phyloP scores from a whole-genome alignment of 2,888 invertebrate genomes.

The Pachliopta kotzebuea region DNA sequence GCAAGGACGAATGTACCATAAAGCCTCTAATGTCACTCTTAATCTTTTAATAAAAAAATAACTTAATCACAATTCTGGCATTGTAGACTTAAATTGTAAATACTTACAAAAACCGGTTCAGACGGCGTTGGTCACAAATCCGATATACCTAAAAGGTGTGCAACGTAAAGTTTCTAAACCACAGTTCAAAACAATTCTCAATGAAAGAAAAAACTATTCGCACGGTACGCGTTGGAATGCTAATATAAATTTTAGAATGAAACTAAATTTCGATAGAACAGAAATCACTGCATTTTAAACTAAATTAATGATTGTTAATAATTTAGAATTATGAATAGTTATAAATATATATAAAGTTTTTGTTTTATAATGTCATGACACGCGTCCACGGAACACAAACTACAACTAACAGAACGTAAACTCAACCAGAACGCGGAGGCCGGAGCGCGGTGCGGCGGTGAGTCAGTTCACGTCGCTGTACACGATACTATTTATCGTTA shows the following conservation, averaged over 20 bases:
- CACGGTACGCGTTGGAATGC: constrained; percentile 12
- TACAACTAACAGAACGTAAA: constrained; percentile 16
- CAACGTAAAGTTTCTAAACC: constrained; percentile 26
- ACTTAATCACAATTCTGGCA: no score
- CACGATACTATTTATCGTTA: background rate
- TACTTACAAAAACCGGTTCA: constrained; percentile 29
- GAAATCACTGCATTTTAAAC: background rate
- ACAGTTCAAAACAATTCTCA: constrained; percentile 23
- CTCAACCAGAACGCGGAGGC: background rate
- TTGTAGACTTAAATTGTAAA: background rate
- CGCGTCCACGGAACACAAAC: constrained; percentile 3
- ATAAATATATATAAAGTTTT: background rate
- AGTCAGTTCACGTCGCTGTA: background rate
- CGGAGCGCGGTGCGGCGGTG: background rate
- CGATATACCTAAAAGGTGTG: constrained; percentile 14
- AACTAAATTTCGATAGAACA: background rate
- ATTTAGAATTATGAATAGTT: background rate
- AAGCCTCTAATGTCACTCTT: no score
- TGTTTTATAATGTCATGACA: background rate
- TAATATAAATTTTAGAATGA: constrained; percentile 8
- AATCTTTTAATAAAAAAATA: no score
- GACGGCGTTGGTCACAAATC: constrained; percentile 20
- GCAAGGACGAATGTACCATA: no score
- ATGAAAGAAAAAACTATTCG: constrained; percentile 21
- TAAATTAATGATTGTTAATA: background rate